Conservation (phyloP, 2,113 vertebrate species). For the Tinamus guttatus region DNA sequence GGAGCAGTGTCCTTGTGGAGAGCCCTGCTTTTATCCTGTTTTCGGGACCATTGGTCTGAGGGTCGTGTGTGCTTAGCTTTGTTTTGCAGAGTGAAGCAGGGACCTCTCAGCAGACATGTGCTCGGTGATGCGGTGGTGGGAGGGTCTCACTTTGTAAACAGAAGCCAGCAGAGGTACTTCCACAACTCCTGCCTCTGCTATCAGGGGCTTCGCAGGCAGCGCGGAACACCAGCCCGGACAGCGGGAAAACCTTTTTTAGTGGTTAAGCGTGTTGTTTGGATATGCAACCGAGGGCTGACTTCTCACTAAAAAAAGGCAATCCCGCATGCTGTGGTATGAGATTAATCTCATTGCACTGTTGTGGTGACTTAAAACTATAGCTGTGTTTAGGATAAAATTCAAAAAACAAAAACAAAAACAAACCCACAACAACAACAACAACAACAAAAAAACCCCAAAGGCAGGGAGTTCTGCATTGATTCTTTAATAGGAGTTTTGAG, state of each 20-base stretch:
- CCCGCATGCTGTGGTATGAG: not conserved
- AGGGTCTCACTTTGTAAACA: constrained; percentile 72
- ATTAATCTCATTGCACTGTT: not conserved
- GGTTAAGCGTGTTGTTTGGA: not conserved
- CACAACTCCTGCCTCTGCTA: constrained; percentile 35
- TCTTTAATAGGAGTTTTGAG: not conserved
- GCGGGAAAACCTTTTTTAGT: not conserved
- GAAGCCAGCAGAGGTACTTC: constrained; percentile 52
- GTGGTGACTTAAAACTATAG: not conserved
- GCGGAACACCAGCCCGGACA: not conserved
- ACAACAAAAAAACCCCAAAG: not conserved
- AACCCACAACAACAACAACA: no score
- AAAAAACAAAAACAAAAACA: not conserved
- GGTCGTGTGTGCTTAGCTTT: constrained; percentile 7
- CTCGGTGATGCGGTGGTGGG: constrained; percentile 69
- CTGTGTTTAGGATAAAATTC: not conserved
- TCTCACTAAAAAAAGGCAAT: not conserved
- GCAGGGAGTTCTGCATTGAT: not conserved
- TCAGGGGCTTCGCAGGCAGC: not conserved
- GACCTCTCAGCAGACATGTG: constrained; percentile 59
- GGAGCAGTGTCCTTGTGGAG: not conserved
- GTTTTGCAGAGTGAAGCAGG: constrained; percentile 14
- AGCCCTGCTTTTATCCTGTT: not conserved
- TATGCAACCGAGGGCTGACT: not conserved
- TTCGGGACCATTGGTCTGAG: not conserved